phyloP scores from a whole-genome alignment of 2,797 vertebrate species.

The Microcaecilia unicolor region DNA sequence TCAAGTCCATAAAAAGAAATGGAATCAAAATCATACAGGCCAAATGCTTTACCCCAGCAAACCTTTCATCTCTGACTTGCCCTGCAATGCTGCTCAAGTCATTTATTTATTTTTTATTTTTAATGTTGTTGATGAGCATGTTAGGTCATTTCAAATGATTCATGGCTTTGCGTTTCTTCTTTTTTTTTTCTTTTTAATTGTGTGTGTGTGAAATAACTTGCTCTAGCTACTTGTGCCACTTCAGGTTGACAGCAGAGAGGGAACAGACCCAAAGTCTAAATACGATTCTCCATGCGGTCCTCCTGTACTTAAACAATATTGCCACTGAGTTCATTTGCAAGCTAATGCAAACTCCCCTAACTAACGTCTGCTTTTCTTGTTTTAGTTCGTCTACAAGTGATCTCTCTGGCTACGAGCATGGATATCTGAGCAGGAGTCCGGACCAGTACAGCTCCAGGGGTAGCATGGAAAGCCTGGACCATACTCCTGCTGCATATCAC shows the following conservation, averaged over 20 bases:
- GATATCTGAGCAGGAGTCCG: constrained; percentile 80
- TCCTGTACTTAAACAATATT: constrained; percentile 49
- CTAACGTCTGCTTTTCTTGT: constrained; percentile 20
- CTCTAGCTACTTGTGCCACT: constrained; percentile 35
- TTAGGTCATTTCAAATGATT: constrained; percentile 4
- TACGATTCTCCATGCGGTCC: constrained; percentile 44
- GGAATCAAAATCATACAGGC: constrained; percentile 28
- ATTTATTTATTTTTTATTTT: constrained; percentile 25
- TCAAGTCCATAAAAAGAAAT: constrained; percentile 62
- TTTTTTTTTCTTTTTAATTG: constrained; percentile 12
- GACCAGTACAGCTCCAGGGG: constrained; percentile 90
- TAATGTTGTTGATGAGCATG: constrained; percentile 18
- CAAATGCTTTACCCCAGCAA: not conserved
- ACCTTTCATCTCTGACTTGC: not conserved
- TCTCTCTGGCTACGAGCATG: constrained; percentile 73
- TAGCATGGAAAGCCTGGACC: constrained; percentile 93
- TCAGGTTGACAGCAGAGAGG: constrained; percentile 39
- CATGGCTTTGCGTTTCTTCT: constrained; percentile 7
- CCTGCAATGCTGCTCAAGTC: constrained; percentile 5
- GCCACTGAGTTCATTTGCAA: constrained; percentile 46
- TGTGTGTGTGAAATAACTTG: constrained; percentile 38
- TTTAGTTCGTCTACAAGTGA: constrained; percentile 80
- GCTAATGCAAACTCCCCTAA: constrained; percentile 16
- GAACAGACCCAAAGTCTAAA: constrained; percentile 48
- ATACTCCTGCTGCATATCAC: constrained; percentile 61